Conservation (phyloP, 1,140 invertebrate genomes). For the Akabosia matsudoensis region DNA sequence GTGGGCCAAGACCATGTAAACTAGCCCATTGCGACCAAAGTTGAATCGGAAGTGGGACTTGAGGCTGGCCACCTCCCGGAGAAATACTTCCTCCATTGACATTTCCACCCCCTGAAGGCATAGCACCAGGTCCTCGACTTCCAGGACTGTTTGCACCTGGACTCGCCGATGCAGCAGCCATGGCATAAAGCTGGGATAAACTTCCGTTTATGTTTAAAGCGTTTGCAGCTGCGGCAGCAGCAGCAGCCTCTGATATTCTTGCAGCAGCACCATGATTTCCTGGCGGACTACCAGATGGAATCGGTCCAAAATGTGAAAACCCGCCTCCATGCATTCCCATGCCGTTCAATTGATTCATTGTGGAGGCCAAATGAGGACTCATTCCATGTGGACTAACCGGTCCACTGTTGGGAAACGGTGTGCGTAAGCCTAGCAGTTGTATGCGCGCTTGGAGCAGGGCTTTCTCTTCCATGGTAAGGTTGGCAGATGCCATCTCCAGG, state of each 20-base stretch:
- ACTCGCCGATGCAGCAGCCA: constrained; percentile 37
- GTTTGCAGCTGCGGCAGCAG: constrained; percentile 45
- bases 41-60: constrained; percentile 49
- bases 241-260: constrained; percentile 40
- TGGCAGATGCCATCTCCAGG: constrained; percentile 66
- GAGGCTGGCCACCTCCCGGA: constrained; percentile 12
- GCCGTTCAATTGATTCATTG: constrained; percentile 36
- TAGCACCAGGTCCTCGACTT: neutral
- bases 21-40: constrained; percentile 51
- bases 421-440: constrained; percentile 45
- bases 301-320: constrained; percentile 33
- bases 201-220: constrained; percentile 42
- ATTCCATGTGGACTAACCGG: constrained; percentile 24
- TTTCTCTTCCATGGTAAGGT: constrained; percentile 71
- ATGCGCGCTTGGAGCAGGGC: constrained; percentile 57
- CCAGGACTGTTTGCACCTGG: neutral
- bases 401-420: constrained; percentile 40
- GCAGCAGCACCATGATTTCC: constrained; percentile 35
- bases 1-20: constrained; percentile 48
- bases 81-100: neutral
- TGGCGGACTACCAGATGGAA: constrained; percentile 25
- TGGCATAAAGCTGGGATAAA: constrained; percentile 47
- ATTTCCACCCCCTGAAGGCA: neutral
- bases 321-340: constrained; percentile 30
- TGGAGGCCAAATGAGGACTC: constrained; percentile 43